Base-by-base conservation (phyloP, 2,113 vertebrate genomes). In the Oostethus manadensis region DNA sequence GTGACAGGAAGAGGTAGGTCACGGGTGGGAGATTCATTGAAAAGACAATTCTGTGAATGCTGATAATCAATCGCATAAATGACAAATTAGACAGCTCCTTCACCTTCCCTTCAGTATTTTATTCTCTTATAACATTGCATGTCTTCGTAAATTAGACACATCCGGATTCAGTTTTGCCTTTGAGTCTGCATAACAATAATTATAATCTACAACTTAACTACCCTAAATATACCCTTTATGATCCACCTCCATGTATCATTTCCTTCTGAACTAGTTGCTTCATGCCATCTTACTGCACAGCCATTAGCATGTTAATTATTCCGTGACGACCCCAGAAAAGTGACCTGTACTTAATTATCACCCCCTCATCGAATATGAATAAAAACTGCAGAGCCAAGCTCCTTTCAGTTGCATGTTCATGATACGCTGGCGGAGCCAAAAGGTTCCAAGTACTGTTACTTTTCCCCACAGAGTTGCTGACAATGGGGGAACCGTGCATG, bases 291-390 rank as follows among this genome's bases (percentile, higher is more conserved):
- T 62, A 62, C 38, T 60, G 68, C 59, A 48, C 60, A 15, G 0
- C 56, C 57, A 81, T 86, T 84, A 78, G 48, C 70, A 81, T 78
- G 76, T 60, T 78, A 74, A 82, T 69, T 77, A 70, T 78, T 57
- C 51, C 71, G 70, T 80, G 64, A 75, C 73, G 68, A 75, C 43
- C 74, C 44, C 64, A 38, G 76, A 49, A 62, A 63, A 70, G 53
- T 67, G 69, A 66, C 70, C 74, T 33, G 3, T 40, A 56, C 43
- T 68, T 66, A 60, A 81, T 63, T 9, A 47, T 68, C 65, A 62
- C 51, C 50, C 35, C 40, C 54, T 62, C 16, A 54, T 22, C 64
- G 49, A 57, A 74, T 58, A 58, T 71, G 26, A 68, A 73, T 18
- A 63, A 18, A 1, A 23, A 3, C 26, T 73, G 62, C 69, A 48